Conservation (phyloP, 2,888 invertebrate species). For the Diachrysia chrysitis region DNA sequence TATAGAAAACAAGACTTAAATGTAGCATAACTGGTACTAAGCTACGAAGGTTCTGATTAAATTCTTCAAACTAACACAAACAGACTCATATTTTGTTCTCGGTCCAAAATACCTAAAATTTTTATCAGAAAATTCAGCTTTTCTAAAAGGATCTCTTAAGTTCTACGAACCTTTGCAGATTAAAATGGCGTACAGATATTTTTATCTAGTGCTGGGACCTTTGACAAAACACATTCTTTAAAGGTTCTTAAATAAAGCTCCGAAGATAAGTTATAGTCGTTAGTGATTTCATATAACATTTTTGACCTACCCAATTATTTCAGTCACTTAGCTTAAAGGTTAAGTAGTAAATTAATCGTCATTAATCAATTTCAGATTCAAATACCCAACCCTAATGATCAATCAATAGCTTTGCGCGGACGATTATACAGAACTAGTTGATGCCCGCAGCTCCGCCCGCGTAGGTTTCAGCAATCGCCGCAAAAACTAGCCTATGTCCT, state of each 20-base stretch:
- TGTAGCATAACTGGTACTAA: slow-evolving; percentile 1
- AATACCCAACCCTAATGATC: neutral
- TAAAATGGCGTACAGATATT: slow-evolving; percentile 14
- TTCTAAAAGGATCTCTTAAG: slow-evolving; percentile 6
- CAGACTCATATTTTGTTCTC: neutral
- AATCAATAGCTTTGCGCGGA: neutral
- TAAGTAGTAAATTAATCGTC: neutral
- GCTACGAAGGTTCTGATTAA: neutral
- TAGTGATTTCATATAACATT: slow-evolving; percentile 23
- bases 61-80: slow-evolving; percentile 13
- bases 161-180: slow-evolving; percentile 14
- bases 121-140: slow-evolving; percentile 16
- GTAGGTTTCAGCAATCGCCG: too few relatives aligned
- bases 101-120: slow-evolving; percentile 13
- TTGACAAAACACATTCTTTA: slow-evolving; percentile 34
- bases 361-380: slow-evolving; percentile 1
- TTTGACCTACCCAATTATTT: slow-evolving; percentile 4
- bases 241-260: slow-evolving; percentile 22
- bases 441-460: too few relatives aligned
- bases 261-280: slow-evolving; percentile 16
- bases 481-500: too few relatives aligned
- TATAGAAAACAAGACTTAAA: slow-evolving; percentile 12
- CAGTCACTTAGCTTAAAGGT: neutral
- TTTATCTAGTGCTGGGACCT: slow-evolving; percentile 19
- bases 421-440: neutral